These are phyloP conservation scores for Arizona elegans DNA, from an alignment of 2,113 vertebrate species.

Conservation along the genomic window DNA sequence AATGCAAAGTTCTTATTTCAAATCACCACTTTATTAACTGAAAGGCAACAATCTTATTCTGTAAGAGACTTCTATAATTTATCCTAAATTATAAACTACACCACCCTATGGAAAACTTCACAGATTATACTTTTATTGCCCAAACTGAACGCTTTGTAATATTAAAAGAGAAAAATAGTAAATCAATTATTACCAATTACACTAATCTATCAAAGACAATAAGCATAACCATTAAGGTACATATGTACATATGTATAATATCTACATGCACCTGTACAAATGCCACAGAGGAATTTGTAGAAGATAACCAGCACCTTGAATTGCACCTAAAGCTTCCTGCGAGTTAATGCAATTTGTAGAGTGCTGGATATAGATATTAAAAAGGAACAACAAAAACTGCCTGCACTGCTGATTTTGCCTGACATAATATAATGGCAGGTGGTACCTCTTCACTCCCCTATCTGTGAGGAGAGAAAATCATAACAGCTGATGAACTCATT, in stretches of 20 bases:
- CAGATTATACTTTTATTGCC: not conserved
- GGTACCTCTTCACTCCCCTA: not conserved
- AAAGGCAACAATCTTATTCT: not conserved
- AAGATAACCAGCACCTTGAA: not conserved
- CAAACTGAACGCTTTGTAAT: not conserved
- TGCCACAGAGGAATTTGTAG: no score
- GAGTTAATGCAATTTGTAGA: not conserved
- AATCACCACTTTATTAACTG: not conserved
- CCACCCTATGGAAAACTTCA: not conserved
- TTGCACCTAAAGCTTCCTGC: not conserved
- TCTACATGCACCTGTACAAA: not conserved
- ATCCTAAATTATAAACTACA: not conserved
- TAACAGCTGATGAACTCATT: not conserved
- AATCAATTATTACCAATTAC: not conserved
- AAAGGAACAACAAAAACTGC: not conserved
- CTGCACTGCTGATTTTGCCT: not conserved
- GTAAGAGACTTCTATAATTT: not conserved
- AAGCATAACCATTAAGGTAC: not conserved
- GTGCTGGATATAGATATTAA: not conserved
- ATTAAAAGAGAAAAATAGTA: not conserved
- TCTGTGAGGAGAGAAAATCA: not conserved
- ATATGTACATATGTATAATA: not conserved
- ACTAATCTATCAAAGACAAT: not conserved
- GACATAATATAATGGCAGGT: not conserved
- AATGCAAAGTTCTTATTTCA: not conserved